phyloP scores from a whole-genome alignment of 2,888 invertebrate species.

The Mycalesis mineus region DNA sequence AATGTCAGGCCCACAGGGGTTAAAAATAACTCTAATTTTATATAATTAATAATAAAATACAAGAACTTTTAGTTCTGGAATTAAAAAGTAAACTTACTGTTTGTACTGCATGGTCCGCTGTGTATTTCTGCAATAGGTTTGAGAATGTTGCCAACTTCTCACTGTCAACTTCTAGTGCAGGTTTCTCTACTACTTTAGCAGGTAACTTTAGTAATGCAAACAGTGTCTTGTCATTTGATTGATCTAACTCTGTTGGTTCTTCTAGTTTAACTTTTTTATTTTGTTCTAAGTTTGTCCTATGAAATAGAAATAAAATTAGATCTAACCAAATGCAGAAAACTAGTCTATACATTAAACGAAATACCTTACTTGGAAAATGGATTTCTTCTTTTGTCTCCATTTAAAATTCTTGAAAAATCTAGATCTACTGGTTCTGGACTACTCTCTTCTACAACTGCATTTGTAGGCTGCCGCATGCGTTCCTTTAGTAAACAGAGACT shows the following conservation, averaged over 20 bases:
- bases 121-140: constrained; percentile 68
- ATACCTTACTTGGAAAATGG: constrained; percentile 82
- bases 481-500: constrained; percentile 47
- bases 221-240: constrained; percentile 78
- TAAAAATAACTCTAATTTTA: too few relatives aligned
- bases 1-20: too few relatives aligned
- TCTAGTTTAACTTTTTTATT: constrained; percentile 55
- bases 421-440: constrained; percentile 49
- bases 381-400: constrained; percentile 84
- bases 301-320: constrained; percentile 14
- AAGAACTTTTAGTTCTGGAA: too few relatives aligned
- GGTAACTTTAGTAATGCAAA: constrained; percentile 74
- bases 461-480: constrained; percentile 64
- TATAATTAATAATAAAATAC: too few relatives aligned
- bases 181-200: constrained; percentile 51
- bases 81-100: constrained; percentile 54
- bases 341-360: too few relatives aligned
- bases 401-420: constrained; percentile 67
- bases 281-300: constrained; percentile 48
- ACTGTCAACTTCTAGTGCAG: constrained; percentile 48
- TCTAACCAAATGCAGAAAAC: not conserved
- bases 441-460: constrained; percentile 44
- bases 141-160: constrained; percentile 69
- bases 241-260: constrained; percentile 47
- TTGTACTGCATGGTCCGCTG: constrained; percentile 65